Base-by-base conservation (phyloP, 1,140 invertebrate genomes). In the Parapsyche elsis region DNA sequence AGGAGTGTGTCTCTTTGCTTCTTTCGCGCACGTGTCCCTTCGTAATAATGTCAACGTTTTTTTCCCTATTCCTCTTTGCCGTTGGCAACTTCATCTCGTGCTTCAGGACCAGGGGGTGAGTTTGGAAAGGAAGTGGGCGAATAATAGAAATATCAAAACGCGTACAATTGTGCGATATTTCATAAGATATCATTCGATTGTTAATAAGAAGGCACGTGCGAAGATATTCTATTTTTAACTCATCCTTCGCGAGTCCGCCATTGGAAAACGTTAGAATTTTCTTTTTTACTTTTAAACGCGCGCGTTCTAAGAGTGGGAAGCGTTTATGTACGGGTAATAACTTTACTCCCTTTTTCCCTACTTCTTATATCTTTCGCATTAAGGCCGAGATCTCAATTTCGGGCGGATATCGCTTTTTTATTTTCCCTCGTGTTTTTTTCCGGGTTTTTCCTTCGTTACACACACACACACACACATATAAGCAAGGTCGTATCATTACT, bases 291-390 rank as follows among this genome's bases (percentile, higher is more conserved):
- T 73, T 73, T 73, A 53, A 46, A 21, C 9, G 73, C 7, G 46
- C 45, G 23, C 44, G 30, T 74, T n/a, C 14, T n/a, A 30, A 46
- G 10, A 24, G 19, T 16, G 38, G 71, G 46, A 73, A 53, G 38
- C 71, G 71, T 45, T 73, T 73, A 53, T 67, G 64, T 73, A 53
- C 38, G 71, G 71, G 73, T 57, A 75, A 75, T 75, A 75, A 75
- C 73, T 75, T 75, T 75, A 53, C 45, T 49, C 71, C 46, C 71
- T 73, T 53, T 67, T 73, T 73, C 71, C 24, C 38, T 73, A 75
- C 73, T 75, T 75, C 73, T 75, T 75, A 75, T 57, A 75, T 75
- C 73, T 75, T 75, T 53, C 73, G 73, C 73, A 57, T 57, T 75
- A 57, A 75, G 73, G 21, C 19, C 45, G 73, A 75, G 45, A 57